phyloP scores from a whole-genome alignment of 1,140 invertebrate genomes.

The Lasioglossum baleicum region DNA sequence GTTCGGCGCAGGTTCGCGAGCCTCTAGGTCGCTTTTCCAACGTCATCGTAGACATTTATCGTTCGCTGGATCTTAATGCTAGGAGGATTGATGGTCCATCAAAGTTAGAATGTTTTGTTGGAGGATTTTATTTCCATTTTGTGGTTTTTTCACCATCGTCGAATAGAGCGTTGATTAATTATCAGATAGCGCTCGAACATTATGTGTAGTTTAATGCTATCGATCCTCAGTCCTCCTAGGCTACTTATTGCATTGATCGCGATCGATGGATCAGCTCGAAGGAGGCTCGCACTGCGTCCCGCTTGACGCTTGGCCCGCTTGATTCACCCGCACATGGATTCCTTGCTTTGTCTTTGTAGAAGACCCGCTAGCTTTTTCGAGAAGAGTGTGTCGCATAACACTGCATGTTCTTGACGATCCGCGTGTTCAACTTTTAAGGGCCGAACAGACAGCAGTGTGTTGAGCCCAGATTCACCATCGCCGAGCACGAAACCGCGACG shows the following conservation, averaged over 20 bases:
- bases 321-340: constrained; percentile 11
- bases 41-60: too few relatives aligned
- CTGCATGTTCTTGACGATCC: constrained; percentile 38
- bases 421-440: constrained; percentile 61
- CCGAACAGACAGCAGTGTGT: constrained; percentile 69
- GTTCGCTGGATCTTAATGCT: too few relatives aligned
- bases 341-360: constrained; percentile 44
- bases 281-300: background rate
- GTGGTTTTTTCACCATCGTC: too few relatives aligned
- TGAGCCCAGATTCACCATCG: constrained; percentile 85
- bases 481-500: constrained; percentile 71
- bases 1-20: background rate
- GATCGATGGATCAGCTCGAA: too few relatives aligned
- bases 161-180: too few relatives aligned
- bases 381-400: constrained; percentile 22
- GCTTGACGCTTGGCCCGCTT: constrained; percentile 15
- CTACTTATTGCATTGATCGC: too few relatives aligned
- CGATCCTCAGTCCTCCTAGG: too few relatives aligned
- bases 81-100: too few relatives aligned
- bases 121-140: too few relatives aligned
- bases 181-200: too few relatives aligned
- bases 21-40: background rate
- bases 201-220: too few relatives aligned
- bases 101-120: too few relatives aligned
- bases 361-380: constrained; percentile 32